phyloP scores from a whole-genome alignment of 2,888 invertebrate species.

The Odontocerum albicorne region DNA sequence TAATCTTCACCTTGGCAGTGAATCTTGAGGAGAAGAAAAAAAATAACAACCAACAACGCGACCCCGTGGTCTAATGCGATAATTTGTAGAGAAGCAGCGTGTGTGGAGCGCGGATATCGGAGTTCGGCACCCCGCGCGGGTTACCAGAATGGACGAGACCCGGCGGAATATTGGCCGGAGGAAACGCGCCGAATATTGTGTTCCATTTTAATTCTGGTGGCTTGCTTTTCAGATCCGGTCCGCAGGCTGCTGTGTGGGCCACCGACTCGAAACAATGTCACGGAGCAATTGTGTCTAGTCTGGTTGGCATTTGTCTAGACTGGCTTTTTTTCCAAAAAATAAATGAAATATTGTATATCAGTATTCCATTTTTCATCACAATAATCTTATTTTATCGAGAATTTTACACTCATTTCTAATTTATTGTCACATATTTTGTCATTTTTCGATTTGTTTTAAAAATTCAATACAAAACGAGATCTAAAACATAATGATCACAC shows the following conservation, averaged over 20 bases:
- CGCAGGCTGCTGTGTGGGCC: not conserved
- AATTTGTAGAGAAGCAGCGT: not conserved
- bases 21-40: not conserved
- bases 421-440: too few species aligned
- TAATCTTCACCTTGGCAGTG: conserved; percentile 27
- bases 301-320: too few species aligned
- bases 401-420: too few species aligned
- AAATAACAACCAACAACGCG: too few species aligned
- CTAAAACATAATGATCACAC: too few species aligned
- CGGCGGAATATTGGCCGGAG: conserved; percentile 25
- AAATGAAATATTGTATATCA: too few species aligned
- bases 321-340: too few species aligned
- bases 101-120: not conserved
- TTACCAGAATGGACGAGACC: conserved; percentile 26
- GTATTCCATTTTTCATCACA: too few species aligned
- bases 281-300: too few species aligned
- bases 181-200: conserved; percentile 21
- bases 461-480: too few species aligned
- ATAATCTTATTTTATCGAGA: too few species aligned
- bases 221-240: conserved; percentile 33
- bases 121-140: not conserved
- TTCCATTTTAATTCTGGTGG: conserved; percentile 36
- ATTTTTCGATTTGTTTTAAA: too few species aligned
- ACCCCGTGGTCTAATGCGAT: not conserved
- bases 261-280: conserved; percentile 8